Evolutionary conservation across 2,113 vertebrate species (phyloP), one percentile per base, ranked within the genome.

Genomic region (Meles meles): DNA sequence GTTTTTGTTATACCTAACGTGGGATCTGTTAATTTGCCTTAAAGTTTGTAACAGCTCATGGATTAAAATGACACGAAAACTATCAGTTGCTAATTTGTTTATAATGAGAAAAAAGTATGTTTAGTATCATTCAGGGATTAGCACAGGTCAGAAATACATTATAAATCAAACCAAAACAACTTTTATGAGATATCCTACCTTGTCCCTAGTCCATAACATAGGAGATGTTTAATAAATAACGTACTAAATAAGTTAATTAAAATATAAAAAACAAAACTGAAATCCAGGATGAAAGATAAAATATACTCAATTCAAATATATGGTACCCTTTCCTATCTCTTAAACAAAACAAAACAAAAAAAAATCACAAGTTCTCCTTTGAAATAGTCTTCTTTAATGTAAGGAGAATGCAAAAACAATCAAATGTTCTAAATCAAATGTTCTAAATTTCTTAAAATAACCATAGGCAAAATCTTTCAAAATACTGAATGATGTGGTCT

Each of bases 391-490:
- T 42, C 39, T 83, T 92, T 92, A 72, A 79, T 55, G 52, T 90
- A 95, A 55, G 17, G 17, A 18, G 52, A 55, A 55, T 44, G 37
- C 79, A 93, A 92, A 97, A 92, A 81, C 17, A 90, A 96, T 37
- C 15, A 63, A 10, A 76, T 76, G 63, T 90, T 86, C 67, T 91
- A 93, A 90, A 95, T 42, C 12, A 63, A 12, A 76, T 76, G 57
- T 90, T 86, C 67, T 91, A 93, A 94, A 93, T 82, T 88, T 85
- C 76, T 89, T 89, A 90, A 88, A 92, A 88, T 93, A 96, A 91
- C 6, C 77, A 27, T 27, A 74, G 29, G 25, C 44, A 92, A 96
- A 92, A 69, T 88, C 34, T 94, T 96, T 90, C 71, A 95, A 97
- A 93, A 86, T 92, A 83, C 7, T 92, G 37, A 90, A 87, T 74